Conservation (phyloP, 2,113 vertebrate genomes). For the Halcyon malimbica region DNA sequence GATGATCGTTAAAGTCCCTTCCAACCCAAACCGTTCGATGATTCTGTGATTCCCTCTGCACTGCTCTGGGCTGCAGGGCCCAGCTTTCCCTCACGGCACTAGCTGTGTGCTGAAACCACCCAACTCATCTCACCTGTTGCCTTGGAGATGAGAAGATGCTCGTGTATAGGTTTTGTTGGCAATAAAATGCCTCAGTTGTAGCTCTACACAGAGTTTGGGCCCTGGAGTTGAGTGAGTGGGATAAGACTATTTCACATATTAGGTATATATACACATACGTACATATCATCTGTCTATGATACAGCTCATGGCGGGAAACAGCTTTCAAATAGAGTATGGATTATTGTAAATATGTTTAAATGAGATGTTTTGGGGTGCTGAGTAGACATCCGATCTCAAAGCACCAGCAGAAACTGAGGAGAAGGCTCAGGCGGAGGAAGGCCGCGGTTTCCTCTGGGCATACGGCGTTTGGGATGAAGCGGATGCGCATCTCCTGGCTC, state of each 20-base stretch:
- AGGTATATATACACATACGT: accelerated
- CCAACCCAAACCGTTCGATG: neutral
- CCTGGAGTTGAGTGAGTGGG: neutral
- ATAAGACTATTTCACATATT: neutral
- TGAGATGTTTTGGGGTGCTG: neutral
- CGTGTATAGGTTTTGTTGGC: neutral
- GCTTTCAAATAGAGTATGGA: neutral
- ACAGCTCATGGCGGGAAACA: neutral
- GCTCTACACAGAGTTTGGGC: neutral
- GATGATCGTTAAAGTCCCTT: neutral
- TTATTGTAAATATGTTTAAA: neutral
- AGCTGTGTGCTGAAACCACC: neutral
- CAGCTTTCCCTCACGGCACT: neutral
- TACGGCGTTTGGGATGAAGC: neutral
- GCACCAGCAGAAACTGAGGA: neutral
- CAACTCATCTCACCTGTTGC: neutral
- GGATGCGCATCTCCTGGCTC: neutral
- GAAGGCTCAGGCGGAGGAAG: neutral
- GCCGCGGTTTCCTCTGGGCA: neutral
- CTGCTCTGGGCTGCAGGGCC: neutral
- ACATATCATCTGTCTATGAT: neutral
- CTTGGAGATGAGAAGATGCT: neutral
- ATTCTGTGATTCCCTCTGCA: neutral
- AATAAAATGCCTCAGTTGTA: neutral
- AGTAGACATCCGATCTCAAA: neutral